A percentile compares a stretch with the other conserved stretches of the same genome.
Evolutionary conservation across 2,888 invertebrate genomes (phyloP).

Genomic region (Hypena proboscidalis): DNA sequence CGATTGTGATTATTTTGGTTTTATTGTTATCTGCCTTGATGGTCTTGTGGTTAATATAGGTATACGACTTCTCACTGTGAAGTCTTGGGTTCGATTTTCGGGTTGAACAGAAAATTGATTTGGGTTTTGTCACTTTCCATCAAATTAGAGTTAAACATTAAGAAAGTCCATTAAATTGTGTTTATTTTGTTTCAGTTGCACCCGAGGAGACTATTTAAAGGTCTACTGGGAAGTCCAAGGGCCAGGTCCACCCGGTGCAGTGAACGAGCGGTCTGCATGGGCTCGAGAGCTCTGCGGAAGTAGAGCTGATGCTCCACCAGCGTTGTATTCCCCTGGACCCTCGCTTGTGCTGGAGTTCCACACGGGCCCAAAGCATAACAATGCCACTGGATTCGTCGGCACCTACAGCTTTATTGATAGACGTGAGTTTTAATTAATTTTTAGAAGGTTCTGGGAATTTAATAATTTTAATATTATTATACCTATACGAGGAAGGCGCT

Average conservation of each 20-base stretch:
- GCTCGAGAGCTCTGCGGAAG: slow-evolving; percentile 90
- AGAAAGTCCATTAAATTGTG: background rate
- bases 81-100: too few relatives aligned
- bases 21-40: too few relatives aligned
- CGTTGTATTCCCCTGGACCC: slow-evolving; percentile 91
- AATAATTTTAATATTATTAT: too few relatives aligned
- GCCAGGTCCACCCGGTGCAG: slow-evolving; percentile 88
- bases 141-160: too few relatives aligned
- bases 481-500: too few relatives aligned
- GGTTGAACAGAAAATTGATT: too few relatives aligned
- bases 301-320: slow-evolving; percentile 88
- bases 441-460: too few relatives aligned
- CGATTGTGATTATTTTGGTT: too few relatives aligned
- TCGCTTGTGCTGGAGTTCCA: slow-evolving; percentile 92
- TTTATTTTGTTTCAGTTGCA: slow-evolving; percentile 87
- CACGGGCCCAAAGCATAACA: slow-evolving; percentile 78
- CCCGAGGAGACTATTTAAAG: slow-evolving; percentile 90
- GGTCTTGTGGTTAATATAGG: too few relatives aligned
- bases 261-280: slow-evolving; percentile 92
- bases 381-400: slow-evolving; percentile 89
- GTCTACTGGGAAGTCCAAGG: slow-evolving; percentile 91
- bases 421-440: slow-evolving; percentile 82
- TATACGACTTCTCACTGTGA: too few relatives aligned
- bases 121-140: too few relatives aligned
- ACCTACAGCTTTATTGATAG: slow-evolving; percentile 91